Conservation (phyloP, 2,113 vertebrate species). For the Suricata suricatta region DNA sequence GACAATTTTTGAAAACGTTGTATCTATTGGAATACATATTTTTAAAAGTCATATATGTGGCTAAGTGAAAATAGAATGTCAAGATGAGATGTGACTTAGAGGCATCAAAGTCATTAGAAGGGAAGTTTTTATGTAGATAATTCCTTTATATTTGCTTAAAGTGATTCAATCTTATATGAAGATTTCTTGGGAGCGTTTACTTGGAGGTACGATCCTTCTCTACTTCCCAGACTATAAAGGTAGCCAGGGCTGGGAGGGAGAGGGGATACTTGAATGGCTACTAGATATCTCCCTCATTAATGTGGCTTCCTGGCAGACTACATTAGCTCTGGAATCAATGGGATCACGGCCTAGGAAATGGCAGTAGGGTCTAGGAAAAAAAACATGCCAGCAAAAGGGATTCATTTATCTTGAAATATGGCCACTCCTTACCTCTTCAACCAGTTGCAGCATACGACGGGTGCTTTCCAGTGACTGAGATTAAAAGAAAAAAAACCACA, state of each 20-base stretch:
- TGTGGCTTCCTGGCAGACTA: background rate
- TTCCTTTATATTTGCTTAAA: background rate
- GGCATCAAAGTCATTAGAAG: constrained; percentile 31
- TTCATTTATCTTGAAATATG: background rate
- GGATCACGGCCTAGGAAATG: background rate
- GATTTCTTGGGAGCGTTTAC: background rate
- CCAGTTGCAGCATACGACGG: constrained; percentile 98
- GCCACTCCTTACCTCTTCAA: constrained; percentile 95
- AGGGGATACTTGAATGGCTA: background rate
- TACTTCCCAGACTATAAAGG: background rate
- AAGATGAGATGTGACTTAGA: background rate
- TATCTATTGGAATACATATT: background rate
- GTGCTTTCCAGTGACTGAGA: constrained; percentile 98
- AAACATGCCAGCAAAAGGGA: background rate
- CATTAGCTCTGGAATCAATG: background rate
- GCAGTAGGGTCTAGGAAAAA: background rate
- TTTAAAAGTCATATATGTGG: background rate
- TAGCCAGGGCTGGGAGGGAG: background rate
- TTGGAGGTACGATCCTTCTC: background rate
- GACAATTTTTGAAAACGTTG: constrained; percentile 31
- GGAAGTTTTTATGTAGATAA: background rate
- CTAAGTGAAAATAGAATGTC: constrained; percentile 36
- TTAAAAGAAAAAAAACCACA: constrained; percentile 62
- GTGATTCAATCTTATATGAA: background rate
- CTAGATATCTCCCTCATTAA: background rate